A percentile compares a stretch with the other conserved stretches of the same genome.
phyloP scores from a whole-genome alignment of 2,888 invertebrate species.

The Platerodrilus igneus region DNA sequence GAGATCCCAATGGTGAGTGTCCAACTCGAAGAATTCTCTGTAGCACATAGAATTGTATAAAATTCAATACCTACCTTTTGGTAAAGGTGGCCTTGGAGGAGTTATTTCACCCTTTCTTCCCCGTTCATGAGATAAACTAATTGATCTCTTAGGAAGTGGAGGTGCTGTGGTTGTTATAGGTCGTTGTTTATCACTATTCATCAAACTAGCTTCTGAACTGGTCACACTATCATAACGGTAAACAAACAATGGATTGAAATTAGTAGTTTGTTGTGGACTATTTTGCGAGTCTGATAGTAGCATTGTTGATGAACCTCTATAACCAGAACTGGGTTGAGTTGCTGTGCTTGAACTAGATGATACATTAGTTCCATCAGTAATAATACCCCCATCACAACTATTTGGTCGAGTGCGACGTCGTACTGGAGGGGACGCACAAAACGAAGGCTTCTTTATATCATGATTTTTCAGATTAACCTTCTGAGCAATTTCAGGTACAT shows the following conservation, averaged over 20 bases:
- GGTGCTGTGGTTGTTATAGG: slow-evolving; percentile 47
- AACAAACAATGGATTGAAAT: slow-evolving; percentile 70
- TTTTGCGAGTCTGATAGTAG: slow-evolving; percentile 73
- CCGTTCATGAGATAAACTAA: slow-evolving; percentile 57
- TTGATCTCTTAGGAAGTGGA: slow-evolving; percentile 63
- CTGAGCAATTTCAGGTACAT: slow-evolving; percentile 72
- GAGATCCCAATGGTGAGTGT: no score
- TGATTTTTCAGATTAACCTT: slow-evolving; percentile 57
- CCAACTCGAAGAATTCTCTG: no score
- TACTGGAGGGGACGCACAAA: slow-evolving; percentile 54
- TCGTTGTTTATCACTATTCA: slow-evolving; percentile 53
- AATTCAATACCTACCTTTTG: slow-evolving; percentile 48
- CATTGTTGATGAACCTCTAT: slow-evolving; percentile 80
- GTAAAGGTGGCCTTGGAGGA: slow-evolving; percentile 68
- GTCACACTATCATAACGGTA: slow-evolving; percentile 76
- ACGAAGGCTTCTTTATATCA: slow-evolving; percentile 48
- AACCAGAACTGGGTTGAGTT: slow-evolving; percentile 82
- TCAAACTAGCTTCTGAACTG: slow-evolving; percentile 68
- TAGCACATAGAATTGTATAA: no score
- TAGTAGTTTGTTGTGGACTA: slow-evolving; percentile 57
- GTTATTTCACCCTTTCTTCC: slow-evolving; percentile 48
- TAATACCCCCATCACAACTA: slow-evolving; percentile 55
- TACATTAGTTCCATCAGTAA: slow-evolving; percentile 47
- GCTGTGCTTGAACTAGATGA: slow-evolving; percentile 67
- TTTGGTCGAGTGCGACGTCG: slow-evolving; percentile 47